phyloP scores from a whole-genome alignment of 2,888 invertebrate species.

The Oligia latruncula region DNA sequence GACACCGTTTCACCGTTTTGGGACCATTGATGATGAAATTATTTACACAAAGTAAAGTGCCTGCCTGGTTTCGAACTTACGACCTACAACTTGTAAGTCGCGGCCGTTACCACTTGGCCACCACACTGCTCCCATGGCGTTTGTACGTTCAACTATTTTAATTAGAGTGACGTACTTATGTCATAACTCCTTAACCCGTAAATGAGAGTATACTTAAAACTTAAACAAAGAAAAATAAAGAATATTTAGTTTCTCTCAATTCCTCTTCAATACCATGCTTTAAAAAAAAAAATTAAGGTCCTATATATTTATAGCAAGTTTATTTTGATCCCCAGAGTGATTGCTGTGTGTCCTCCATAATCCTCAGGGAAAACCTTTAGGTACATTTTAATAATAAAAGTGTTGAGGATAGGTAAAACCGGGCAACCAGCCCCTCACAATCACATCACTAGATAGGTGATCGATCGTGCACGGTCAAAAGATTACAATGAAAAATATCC shows the following conservation, averaged over 20 bases:
- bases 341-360: not conserved
- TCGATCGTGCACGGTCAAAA: slow-evolving; percentile 14
- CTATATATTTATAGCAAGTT: not conserved
- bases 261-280: not conserved
- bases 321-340: slow-evolving; percentile 2
- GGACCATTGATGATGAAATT: too few species aligned
- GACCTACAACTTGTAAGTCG: too few species aligned
- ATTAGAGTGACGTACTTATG: not conserved
- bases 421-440: slow-evolving; percentile 10
- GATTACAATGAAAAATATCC: slow-evolving; percentile 1
- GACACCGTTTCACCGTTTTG: too few species aligned
- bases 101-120: too few species aligned
- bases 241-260: too few species aligned
- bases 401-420: not conserved
- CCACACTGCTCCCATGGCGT: not conserved
- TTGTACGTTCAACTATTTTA: not conserved
- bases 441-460: slow-evolving; percentile 3
- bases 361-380: slow-evolving; percentile 12
- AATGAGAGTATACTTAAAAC: not conserved
- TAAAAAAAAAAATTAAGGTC: too few species aligned
- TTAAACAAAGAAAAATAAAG: not conserved
- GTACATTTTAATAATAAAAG: slow-evolving; percentile 17
- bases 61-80: not conserved
- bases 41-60: too few species aligned
- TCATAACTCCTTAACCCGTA: not conserved